Evolutionary conservation across 35 echinoderm and acorn worm species (phyloP).

Genomic region (Apostichopus californicus): DNA sequence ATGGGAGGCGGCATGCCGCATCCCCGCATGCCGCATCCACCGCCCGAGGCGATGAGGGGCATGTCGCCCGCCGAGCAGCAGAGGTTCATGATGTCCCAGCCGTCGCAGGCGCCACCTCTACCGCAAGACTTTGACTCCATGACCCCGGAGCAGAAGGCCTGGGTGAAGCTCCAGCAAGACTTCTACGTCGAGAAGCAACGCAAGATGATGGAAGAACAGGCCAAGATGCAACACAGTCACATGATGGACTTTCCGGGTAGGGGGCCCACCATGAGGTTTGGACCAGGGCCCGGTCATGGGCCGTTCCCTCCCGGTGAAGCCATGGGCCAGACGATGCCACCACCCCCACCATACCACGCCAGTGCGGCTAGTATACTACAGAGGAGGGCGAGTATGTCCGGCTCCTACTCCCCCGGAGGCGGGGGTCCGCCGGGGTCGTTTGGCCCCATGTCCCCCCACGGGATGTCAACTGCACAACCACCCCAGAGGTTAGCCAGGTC

Average conservation of each 20-base stretch:
- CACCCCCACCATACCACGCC: conserved; percentile 70
- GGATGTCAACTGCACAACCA: conserved; percentile 59
- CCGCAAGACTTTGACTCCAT: conserved; percentile 89
- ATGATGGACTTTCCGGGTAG: conserved; percentile 65
- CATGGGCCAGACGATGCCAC: conserved; percentile 66
- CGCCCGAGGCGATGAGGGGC: conserved; percentile 61
- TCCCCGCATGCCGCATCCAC: conserved; percentile 73
- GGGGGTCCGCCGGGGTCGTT: conserved; percentile 40
- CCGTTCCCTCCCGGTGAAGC: conserved; percentile 59
- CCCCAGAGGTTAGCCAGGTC: conserved; percentile 70
- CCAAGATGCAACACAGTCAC: conserved; percentile 70
- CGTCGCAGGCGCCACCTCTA: conserved; percentile 68
- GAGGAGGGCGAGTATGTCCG: conserved; percentile 82
- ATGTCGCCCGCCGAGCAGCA: conserved; percentile 76
- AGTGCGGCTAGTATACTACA: conserved; percentile 63
- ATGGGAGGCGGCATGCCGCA: conserved; percentile 58
- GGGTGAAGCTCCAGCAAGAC: conserved; percentile 96
- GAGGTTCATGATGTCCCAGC: conserved; percentile 75
- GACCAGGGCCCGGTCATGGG: conserved; percentile 67
- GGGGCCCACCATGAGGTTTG: conserved; percentile 49
- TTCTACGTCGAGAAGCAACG: conserved; percentile 86
- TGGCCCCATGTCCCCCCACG: conserved; percentile 82
- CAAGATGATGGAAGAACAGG: conserved; percentile 80
- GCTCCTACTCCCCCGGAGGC: conserved; percentile 56
- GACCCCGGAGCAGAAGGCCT: conserved; percentile 84